Evolutionary conservation across 2,797 vertebrate genomes (phyloP).

Genomic region (Channallabes apus): DNA sequence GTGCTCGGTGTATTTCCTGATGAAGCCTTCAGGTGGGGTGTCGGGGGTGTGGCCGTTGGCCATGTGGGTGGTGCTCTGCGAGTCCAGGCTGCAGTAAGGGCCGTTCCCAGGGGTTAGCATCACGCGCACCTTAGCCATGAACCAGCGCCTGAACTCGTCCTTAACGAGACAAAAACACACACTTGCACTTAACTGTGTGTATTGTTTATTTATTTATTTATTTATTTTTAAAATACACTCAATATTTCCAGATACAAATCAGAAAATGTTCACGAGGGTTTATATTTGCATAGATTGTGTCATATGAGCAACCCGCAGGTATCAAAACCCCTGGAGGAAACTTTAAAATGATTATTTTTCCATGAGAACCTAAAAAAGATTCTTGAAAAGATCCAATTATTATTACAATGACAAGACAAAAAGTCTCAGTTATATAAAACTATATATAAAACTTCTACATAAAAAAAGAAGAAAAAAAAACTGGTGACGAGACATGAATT

Average conservation of each 20-base stretch:
- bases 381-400: no score
- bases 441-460: no score
- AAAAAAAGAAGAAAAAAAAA: no score
- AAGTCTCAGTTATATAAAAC: no score
- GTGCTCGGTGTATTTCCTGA: constrained; percentile 72
- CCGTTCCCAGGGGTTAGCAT: constrained; percentile 82
- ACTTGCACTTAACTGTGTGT: neutral
- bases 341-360: neutral
- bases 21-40: constrained; percentile 76
- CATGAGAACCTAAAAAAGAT: neutral
- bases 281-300: neutral
- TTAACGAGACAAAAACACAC: constrained; percentile 56
- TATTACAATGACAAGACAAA: no score
- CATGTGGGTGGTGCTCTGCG: constrained; percentile 74
- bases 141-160: constrained; percentile 97
- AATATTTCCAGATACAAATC: neutral
- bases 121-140: constrained; percentile 88
- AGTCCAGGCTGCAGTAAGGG: constrained; percentile 80
- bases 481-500: no score
- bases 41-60: constrained; percentile 74
- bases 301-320: neutral
- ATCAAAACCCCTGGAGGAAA: neutral
- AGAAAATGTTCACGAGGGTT: no score
- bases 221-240: neutral
- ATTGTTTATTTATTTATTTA: no score